phyloP scores from a whole-genome alignment of 2,113 vertebrate genomes.

The Vidua macroura region DNA sequence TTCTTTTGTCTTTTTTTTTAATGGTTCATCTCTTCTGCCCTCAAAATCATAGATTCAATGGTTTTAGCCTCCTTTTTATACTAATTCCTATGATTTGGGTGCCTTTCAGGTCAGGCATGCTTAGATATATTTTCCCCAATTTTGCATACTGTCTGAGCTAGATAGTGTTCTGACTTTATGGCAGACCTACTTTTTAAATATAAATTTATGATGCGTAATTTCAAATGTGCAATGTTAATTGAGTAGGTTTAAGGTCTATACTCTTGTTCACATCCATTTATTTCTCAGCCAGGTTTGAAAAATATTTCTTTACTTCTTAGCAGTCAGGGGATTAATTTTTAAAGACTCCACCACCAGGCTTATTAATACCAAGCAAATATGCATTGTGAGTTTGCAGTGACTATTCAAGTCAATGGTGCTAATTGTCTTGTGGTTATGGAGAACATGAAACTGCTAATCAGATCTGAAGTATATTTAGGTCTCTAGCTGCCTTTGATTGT shows the following conservation, averaged over 20 bases:
- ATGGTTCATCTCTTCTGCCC: background rate
- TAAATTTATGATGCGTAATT: background rate
- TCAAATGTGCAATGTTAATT: background rate
- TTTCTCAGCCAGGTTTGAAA: background rate
- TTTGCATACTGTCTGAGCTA: background rate
- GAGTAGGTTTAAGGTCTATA: background rate
- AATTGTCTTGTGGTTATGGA: background rate
- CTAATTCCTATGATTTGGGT: background rate
- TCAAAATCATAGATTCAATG: background rate
- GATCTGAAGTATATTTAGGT: background rate
- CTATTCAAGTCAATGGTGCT: background rate
- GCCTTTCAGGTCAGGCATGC: background rate
- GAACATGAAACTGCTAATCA: background rate
- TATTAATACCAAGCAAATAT: background rate
- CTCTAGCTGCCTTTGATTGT: background rate
- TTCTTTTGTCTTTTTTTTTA: background rate
- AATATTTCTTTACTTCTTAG: background rate
- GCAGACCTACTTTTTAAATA: background rate
- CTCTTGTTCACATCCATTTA: background rate
- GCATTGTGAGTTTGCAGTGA: background rate
- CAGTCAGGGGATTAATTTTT: background rate
- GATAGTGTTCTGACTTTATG: background rate
- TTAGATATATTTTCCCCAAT: background rate
- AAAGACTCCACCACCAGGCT: background rate
- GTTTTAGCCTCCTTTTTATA: background rate